These are phyloP conservation scores for Neosalanx taihuensis DNA, from an alignment of 2,797 vertebrate species.

Conservation along the genomic window DNA sequence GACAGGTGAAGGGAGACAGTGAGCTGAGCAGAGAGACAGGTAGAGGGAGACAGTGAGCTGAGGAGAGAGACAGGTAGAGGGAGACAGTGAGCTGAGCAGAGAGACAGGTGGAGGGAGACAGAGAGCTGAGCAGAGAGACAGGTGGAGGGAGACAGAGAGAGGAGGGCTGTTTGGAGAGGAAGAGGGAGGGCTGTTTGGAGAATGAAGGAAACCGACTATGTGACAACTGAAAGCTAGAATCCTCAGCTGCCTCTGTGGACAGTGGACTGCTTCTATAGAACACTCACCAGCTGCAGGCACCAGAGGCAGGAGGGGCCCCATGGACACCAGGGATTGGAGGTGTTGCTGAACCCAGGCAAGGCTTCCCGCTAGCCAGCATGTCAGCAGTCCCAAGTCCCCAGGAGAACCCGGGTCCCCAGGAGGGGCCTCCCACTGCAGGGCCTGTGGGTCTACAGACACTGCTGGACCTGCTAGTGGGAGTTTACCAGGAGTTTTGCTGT, in stretches of 20 bases:
- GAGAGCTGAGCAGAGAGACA: not conserved
- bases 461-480: slow-evolving; percentile 82
- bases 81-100: not conserved
- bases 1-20: not conserved
- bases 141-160: not conserved
- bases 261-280: slow-evolving; percentile 8
- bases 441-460: slow-evolving; percentile 79
- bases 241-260: not conserved
- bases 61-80: slow-evolving; percentile 1
- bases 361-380: slow-evolving; percentile 55
- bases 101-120: slow-evolving; percentile 3
- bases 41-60: slow-evolving; percentile 20
- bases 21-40: slow-evolving; percentile 1
- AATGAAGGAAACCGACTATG: slow-evolving; percentile 16
- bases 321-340: slow-evolving; percentile 33
- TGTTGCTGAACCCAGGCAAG: slow-evolving; percentile 30
- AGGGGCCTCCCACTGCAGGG: slow-evolving; percentile 53
- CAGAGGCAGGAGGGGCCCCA: slow-evolving; percentile 5
- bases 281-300: not conserved
- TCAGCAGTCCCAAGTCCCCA: slow-evolving; percentile 66
- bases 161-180: slow-evolving; percentile 23
- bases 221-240: slow-evolving; percentile 11
- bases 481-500: slow-evolving; percentile 79
- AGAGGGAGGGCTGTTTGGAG: slow-evolving; percentile 18
- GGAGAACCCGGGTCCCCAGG: slow-evolving; percentile 53